phyloP scores from a whole-genome alignment of 2,888 invertebrate genomes.

The Drosophila buzzatii region DNA sequence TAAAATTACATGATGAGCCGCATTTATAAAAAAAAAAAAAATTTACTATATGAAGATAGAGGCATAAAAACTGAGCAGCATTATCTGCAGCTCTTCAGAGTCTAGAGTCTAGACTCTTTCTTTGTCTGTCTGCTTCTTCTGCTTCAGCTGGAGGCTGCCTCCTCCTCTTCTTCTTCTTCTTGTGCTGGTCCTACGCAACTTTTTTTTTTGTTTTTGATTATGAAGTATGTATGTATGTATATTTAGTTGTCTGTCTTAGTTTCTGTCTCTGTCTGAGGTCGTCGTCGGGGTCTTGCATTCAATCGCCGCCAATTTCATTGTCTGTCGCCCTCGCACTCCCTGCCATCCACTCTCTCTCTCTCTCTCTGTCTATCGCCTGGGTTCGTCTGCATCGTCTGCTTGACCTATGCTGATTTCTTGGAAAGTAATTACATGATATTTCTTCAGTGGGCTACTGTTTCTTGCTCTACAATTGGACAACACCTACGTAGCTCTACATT shows the following conservation, averaged over 20 bases:
- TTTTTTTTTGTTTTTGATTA: constrained; percentile 45
- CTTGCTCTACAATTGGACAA: constrained; percentile 2
- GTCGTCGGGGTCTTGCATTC: constrained; percentile 65
- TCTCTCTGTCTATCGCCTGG: constrained; percentile 32
- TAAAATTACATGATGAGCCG: constrained; percentile 80
- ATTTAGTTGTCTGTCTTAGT: constrained; percentile 51
- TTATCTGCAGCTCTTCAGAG: constrained; percentile 35
- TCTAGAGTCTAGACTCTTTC: constrained; percentile 28
- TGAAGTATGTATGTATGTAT: constrained; percentile 34
- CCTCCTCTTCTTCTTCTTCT: constrained; percentile 1
- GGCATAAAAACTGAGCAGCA: constrained; percentile 22
- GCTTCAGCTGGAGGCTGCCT: constrained; percentile 19
- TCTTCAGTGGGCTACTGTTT: constrained; percentile 28
- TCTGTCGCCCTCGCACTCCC: constrained; percentile 7
- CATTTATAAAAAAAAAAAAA: constrained; percentile 70
- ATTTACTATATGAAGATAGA: constrained; percentile 5
- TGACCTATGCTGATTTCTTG: constrained; percentile 77
- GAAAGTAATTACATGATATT: constrained; percentile 70
- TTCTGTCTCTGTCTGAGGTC: constrained; percentile 52
- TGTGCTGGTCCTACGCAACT: constrained; percentile 64
- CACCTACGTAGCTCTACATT: constrained; percentile 1
- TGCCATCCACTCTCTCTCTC: constrained; percentile 23
- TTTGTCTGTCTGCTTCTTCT: constrained; percentile 32
- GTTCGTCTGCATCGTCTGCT: constrained; percentile 31
- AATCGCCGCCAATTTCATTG: constrained; percentile 52